Evolutionary conservation across 1,140 invertebrate genomes (phyloP).

Genomic region (Drosophila erecta): DNA sequence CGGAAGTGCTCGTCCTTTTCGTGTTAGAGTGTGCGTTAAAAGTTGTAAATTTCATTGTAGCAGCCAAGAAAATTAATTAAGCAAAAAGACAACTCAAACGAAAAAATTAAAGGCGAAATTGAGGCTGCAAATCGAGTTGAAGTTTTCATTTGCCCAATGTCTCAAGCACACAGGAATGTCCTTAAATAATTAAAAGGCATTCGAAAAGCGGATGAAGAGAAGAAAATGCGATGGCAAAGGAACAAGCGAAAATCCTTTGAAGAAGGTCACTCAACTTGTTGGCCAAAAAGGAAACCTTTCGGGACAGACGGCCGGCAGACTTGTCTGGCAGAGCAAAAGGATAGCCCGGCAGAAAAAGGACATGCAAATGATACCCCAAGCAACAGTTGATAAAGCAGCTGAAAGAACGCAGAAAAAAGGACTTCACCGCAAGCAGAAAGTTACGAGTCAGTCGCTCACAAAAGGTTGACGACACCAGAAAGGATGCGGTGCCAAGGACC

Average conservation of each 20-base stretch:
- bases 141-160: constrained; percentile 23
- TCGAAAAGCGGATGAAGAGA: not conserved
- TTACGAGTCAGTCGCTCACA: constrained; percentile 41
- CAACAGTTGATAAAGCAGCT: constrained; percentile 33
- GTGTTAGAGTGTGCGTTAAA: constrained; percentile 50
- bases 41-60: constrained; percentile 77
- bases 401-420: not conserved
- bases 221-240: constrained; percentile 2
- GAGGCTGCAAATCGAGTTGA: constrained; percentile 57
- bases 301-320: constrained; percentile 46
- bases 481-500: constrained; percentile 37
- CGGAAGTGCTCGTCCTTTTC: constrained; percentile 64
- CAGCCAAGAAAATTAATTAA: constrained; percentile 76
- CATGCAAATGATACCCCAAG: constrained; percentile 49
- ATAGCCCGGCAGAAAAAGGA: constrained; percentile 29
- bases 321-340: constrained; percentile 40
- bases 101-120: constrained; percentile 27
- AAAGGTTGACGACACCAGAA: constrained; percentile 48
- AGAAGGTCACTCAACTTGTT: constrained; percentile 64
- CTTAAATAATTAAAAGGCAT: constrained; percentile 41
- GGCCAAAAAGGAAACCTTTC: constrained; percentile 36
- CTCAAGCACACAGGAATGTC: constrained; percentile 24
- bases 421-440: constrained; percentile 25
- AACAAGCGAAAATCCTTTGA: constrained; percentile 24
- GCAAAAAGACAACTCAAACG: constrained; percentile 40